phyloP scores from a whole-genome alignment of 2,113 vertebrate species.

The Cettia cetti region DNA sequence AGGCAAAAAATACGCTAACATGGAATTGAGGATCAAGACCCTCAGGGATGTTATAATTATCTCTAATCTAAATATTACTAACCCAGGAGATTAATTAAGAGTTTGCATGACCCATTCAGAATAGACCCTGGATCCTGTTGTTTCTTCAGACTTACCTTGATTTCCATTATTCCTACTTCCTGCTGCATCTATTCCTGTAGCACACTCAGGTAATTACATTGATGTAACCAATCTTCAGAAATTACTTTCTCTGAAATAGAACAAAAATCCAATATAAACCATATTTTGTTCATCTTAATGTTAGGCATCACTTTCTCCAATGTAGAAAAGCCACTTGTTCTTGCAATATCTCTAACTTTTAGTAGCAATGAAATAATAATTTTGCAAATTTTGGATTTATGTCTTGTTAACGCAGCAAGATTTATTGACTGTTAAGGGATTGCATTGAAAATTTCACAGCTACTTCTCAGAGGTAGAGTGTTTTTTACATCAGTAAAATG shows the following conservation, averaged over 20 bases:
- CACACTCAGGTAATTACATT: background rate
- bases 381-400: background rate
- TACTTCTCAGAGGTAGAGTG: background rate
- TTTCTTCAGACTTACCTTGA: background rate
- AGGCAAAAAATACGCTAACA: background rate
- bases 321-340: background rate
- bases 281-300: background rate
- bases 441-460: background rate
- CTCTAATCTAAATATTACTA: background rate
- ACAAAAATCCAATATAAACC: background rate
- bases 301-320: background rate
- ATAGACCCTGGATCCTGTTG: background rate
- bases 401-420: background rate
- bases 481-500: background rate
- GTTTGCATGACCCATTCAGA: background rate
- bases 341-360: background rate
- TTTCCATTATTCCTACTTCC: background rate
- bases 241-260: background rate
- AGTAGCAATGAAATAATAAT: background rate
- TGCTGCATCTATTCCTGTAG: background rate
- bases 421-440: background rate
- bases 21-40: background rate
- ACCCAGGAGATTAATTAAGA: background rate
- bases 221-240: background rate
- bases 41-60: background rate